Evolutionary conservation across 64 coral and sea anemone genomes (phyloP), one percentile per base, ranked within the genome.

Genomic region (Montipora foliosa): DNA sequence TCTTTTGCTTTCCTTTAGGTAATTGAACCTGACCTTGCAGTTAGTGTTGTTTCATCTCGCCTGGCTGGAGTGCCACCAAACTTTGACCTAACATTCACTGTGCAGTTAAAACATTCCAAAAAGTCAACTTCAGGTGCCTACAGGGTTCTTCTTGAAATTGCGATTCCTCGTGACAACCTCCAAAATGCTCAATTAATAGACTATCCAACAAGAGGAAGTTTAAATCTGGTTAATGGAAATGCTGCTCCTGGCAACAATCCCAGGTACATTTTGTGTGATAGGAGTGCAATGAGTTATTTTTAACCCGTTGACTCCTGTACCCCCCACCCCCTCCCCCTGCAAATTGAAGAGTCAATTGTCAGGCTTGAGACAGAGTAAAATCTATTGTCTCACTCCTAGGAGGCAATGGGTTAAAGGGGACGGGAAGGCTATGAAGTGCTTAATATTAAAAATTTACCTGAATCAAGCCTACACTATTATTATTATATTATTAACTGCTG

Each of bases 131-230:
- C 93, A 52, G 52, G 84, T 75, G 96, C 96, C 8, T 98, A 91
- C 51, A 78, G 96, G 77, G 83, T 98, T 12, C 84, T 95, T 13
- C 49, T 98, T 15, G 96, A 98, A 74, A 76, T 98, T 44, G 96
- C 96, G 6, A 69, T 92, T 76, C 93, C 93, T 37, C 84, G 92
- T 48, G 48, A 91, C 16, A 81, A 92, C 50, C 37, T 91, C 51
- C 67, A 4, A 9, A 79, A 91, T 77, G 82, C 81, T 57, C 47
- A 59, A 78, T 61, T 72, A 48, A 88, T 77, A 22, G 66, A 46
- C 8, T 24, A 5, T 85, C 49, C 89, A 58, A 72, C 47, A 78
- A 22, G 55, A 76, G 73, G 76, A 0, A 61, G 52, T 19, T 17
- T 95, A 15, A 47, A 49, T 25, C 61, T 98, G 45, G 73, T 92